Conservation (phyloP, 2,888 invertebrate species). For the Charanyca ferruginea region DNA sequence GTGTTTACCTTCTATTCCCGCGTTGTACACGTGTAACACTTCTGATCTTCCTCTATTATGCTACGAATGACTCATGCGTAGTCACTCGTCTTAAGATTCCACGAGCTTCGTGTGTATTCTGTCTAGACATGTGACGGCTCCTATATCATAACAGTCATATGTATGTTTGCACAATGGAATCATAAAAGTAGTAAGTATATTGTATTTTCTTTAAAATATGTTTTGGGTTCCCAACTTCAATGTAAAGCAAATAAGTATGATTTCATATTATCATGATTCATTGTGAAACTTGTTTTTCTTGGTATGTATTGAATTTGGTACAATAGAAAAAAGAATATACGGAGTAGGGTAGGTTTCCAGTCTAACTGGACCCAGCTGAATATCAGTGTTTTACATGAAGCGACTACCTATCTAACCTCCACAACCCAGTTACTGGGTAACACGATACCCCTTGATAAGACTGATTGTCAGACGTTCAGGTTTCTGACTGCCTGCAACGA, state of each 20-base stretch:
- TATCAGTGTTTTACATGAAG: too few relatives aligned
- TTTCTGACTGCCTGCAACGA: too few relatives aligned
- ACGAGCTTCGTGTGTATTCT: conserved; percentile 44
- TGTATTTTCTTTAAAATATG: neutral
- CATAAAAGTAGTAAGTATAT: neutral
- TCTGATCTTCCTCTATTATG: conserved; percentile 14
- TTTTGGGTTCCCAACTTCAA: neutral
- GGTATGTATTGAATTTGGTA: neutral
- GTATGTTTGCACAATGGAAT: conserved; percentile 2
- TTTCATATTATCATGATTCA: conserved; percentile 3
- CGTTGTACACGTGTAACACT: neutral
- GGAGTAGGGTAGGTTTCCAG: too few relatives aligned
- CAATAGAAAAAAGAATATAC: neutral
- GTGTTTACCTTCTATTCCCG: neutral
- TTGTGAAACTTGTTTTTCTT: neutral
- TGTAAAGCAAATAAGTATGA: neutral
- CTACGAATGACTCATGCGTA: conserved; percentile 47
- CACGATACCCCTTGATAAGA: too few relatives aligned
- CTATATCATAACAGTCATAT: conserved; percentile 10
- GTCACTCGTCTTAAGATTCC: conserved; percentile 36
- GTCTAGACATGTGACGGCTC: conserved; percentile 49
- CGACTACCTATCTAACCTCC: too few relatives aligned
- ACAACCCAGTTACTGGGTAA: too few relatives aligned
- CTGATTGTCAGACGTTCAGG: too few relatives aligned
- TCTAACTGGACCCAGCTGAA: too few relatives aligned